These are phyloP conservation scores for Balaenoptera acutorostrata DNA, from an alignment of 2,113 vertebrate species.

Conservation along the genomic window DNA sequence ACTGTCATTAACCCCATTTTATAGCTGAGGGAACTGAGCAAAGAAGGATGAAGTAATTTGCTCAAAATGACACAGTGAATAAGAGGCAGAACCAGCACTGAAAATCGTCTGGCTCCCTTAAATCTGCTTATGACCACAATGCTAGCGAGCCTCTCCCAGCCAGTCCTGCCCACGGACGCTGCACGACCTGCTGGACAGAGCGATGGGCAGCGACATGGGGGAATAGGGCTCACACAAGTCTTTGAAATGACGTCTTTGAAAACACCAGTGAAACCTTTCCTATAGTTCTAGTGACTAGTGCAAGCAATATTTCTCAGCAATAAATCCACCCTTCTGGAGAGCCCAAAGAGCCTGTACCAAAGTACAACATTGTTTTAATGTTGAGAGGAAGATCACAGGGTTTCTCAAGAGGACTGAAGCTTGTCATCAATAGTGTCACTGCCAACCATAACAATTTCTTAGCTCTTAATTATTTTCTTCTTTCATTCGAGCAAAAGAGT, in stretches of 20 bases:
- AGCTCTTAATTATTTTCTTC: neutral
- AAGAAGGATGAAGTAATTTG: neutral
- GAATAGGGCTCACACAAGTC: rapidly evolving
- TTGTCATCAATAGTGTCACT: too few species aligned
- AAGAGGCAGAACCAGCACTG: neutral
- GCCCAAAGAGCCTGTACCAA: neutral
- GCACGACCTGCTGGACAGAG: neutral
- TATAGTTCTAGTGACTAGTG: neutral
- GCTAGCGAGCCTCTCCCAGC: neutral
- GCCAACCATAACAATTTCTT: too few species aligned
- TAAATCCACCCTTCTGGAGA: neutral
- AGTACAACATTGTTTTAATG: neutral
- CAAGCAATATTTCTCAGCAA: neutral
- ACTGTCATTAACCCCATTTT: neutral
- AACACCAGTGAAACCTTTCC: neutral
- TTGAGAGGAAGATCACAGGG: neutral
- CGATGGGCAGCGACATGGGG: rapidly evolving
- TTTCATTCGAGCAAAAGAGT: neutral
- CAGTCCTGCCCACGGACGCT: rapidly evolving
- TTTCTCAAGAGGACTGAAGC: neutral
- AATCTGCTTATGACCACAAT: rapidly evolving
- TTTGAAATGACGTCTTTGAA: neutral
- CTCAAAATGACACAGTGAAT: neutral
- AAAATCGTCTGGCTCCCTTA: too few species aligned
- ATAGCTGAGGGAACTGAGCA: neutral